Evolutionary conservation across 2,888 invertebrate genomes (phyloP).

Genomic region (Gymnocheta viridis): DNA sequence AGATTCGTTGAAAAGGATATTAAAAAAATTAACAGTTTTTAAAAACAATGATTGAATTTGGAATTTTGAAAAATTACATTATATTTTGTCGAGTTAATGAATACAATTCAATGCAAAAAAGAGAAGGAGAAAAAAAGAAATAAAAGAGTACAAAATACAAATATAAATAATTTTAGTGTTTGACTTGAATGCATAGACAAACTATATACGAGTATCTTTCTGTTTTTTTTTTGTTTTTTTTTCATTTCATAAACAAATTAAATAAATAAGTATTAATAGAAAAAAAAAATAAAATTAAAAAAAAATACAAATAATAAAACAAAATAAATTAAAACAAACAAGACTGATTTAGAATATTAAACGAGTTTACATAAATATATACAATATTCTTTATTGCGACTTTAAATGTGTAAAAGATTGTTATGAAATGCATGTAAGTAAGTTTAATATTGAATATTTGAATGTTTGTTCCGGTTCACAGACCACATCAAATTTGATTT

Average conservation of each 20-base stretch:
- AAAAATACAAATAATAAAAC: background rate
- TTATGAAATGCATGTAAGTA: background rate
- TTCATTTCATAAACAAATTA: conserved; percentile 22
- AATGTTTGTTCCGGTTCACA: too few species aligned
- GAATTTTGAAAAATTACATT: conserved; percentile 60
- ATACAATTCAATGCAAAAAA: conserved; percentile 74
- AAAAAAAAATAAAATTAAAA: conserved; percentile 31
- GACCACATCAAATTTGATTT: too few species aligned
- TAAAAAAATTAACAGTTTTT: conserved; percentile 9
- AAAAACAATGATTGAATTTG: conserved; percentile 60
- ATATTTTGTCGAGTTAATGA: conserved; percentile 72
- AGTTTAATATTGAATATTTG: background rate
- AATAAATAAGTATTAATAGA: background rate
- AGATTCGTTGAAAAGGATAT: background rate
- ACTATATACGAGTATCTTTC: conserved; percentile 41
- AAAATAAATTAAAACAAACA: conserved; percentile 28
- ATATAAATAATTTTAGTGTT: conserved; percentile 78
- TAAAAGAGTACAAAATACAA: conserved; percentile 80
- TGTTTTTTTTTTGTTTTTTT: conserved; percentile 33
- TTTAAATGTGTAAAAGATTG: conserved; percentile 1
- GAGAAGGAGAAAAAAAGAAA: conserved; percentile 80
- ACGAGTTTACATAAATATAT: conserved; percentile 29
- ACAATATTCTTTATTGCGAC: conserved; percentile 17
- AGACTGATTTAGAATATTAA: background rate
- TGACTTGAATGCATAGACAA: conserved; percentile 67